Evolutionary conservation across 2,113 vertebrate species (phyloP).

Genomic region (Cyprinodon tularosa): DNA sequence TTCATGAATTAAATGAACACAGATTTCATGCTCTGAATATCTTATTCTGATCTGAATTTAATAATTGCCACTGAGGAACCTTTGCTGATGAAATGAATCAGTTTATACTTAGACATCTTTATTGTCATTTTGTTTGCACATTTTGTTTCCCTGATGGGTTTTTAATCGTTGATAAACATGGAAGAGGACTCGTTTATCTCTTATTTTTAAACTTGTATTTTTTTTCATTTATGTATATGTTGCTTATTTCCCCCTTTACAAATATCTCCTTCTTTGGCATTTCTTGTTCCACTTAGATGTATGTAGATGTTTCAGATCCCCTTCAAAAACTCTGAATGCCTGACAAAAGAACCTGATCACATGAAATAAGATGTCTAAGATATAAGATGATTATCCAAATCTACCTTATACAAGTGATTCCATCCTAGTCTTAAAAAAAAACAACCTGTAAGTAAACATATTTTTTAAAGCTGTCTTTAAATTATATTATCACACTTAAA

Average conservation of each 20-base stretch:
- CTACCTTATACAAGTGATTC: too few relatives aligned
- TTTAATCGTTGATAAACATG: neutral
- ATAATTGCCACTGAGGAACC: neutral
- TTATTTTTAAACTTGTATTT: neutral
- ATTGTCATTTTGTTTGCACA: neutral
- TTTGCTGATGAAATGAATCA: neutral
- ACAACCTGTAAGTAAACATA: neutral
- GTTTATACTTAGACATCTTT: neutral
- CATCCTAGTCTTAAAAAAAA: too few relatives aligned
- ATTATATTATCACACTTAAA: neutral
- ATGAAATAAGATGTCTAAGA: too few relatives aligned
- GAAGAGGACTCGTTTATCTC: neutral
- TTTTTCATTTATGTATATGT: too few relatives aligned
- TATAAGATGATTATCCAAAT: too few relatives aligned
- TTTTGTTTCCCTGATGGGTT: neutral
- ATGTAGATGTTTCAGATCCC: too few relatives aligned
- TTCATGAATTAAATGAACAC: too few relatives aligned
- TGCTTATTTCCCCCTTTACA: too few relatives aligned
- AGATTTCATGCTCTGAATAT: neutral
- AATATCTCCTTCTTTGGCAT: too few relatives aligned
- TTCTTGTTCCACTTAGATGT: too few relatives aligned
- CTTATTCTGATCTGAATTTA: neutral
- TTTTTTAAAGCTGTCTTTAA: neutral
- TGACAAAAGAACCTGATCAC: too few relatives aligned
- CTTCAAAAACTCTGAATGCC: too few relatives aligned